These are phyloP conservation scores for Drosophila orosa DNA, from an alignment of 1,140 invertebrate species.

Conservation along the genomic window DNA sequence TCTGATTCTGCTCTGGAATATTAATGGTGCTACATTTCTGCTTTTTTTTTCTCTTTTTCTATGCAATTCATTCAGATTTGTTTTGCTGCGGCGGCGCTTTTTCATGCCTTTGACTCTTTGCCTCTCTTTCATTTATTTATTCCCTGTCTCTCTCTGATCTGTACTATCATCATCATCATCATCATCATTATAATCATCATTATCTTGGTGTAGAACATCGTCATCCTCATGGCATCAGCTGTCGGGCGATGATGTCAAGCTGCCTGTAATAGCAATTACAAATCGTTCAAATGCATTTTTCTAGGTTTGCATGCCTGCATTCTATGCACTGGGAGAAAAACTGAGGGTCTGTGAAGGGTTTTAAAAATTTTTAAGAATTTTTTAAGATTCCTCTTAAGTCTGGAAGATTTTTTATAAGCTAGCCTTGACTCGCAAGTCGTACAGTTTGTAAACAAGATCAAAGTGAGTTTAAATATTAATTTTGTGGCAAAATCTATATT, in stretches of 20 bases:
- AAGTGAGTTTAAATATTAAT: no score
- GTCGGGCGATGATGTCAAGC: conserved; percentile 75
- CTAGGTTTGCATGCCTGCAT: conserved; percentile 8
- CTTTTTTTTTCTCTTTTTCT: no score
- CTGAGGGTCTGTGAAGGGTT: neutral
- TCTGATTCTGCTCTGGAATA: conserved; percentile 26
- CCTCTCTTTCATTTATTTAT: neutral
- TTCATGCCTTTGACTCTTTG: conserved; percentile 4
- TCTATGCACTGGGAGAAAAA: conserved; percentile 3
- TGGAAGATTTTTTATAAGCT: no score
- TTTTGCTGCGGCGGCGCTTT: conserved; percentile 50
- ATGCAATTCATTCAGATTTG: conserved; percentile 65
- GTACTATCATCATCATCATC: conserved; percentile 27
- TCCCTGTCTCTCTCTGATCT: conserved; percentile 5
- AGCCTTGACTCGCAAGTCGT: no score
- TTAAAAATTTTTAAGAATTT: no score
- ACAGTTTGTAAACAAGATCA: no score
- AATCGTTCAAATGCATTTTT: conserved; percentile 49
- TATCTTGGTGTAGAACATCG: conserved; percentile 7
- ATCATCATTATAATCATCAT: conserved; percentile 15
- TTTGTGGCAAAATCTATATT: no score
- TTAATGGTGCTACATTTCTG: conserved; percentile 57
- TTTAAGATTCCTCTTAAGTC: no score
- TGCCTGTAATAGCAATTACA: conserved; percentile 75
- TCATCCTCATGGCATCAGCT: conserved; percentile 43